Evolutionary conservation across 1,140 invertebrate species (phyloP).

Genomic region (Caerostris darwini): DNA sequence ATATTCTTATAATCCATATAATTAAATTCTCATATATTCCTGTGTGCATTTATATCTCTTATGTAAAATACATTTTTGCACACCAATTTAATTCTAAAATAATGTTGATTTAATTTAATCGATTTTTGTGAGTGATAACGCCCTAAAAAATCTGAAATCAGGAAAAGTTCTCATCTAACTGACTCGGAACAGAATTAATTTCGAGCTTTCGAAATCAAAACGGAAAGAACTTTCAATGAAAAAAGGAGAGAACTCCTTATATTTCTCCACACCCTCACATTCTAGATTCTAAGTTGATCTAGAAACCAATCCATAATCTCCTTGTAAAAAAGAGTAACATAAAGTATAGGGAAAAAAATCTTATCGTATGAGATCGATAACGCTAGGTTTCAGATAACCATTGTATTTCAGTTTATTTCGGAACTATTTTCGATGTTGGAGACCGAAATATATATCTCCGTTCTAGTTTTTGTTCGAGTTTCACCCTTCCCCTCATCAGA

Average conservation of each 20-base stretch:
- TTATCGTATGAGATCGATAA: slow-evolving; percentile 13
- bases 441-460: neutral
- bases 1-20: too few species aligned
- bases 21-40: too few species aligned
- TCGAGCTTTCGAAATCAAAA: neutral
- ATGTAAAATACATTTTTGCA: too few species aligned
- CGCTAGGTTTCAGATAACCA: neutral
- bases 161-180: neutral
- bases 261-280: neutral
- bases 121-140: neutral
- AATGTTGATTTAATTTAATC: too few species aligned
- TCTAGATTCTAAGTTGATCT: slow-evolving; percentile 38
- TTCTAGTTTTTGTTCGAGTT: neutral
- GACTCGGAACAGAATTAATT: neutral
- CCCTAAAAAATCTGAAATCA: neutral
- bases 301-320: slow-evolving; percentile 33
- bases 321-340: neutral
- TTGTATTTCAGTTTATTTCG: neutral
- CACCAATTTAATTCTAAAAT: too few species aligned
- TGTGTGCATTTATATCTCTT: too few species aligned
- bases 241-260: neutral
- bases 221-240: neutral
- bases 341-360: neutral
- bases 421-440: neutral
- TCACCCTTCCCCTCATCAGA: neutral